Conservation (phyloP, 2,888 invertebrate genomes). For the Apantesis nais region DNA sequence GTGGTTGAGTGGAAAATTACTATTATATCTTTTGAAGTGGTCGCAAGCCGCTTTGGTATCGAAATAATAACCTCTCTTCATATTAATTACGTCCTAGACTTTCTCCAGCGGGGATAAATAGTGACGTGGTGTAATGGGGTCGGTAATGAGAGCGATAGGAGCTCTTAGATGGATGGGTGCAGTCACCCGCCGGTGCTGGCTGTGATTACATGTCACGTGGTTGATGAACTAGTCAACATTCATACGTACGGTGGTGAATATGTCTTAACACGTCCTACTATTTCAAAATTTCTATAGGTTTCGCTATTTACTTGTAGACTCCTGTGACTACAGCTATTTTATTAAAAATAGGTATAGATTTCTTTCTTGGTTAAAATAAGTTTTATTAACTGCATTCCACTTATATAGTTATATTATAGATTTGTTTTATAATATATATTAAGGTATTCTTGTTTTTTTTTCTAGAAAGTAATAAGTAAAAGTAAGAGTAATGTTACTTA, state of each 20-base stretch:
- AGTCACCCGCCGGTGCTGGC: slow-evolving; percentile 45
- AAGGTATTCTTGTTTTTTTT: neutral
- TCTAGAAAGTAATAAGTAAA: neutral
- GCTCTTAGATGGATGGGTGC: slow-evolving; percentile 68
- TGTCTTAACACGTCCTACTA: neutral
- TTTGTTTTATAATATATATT: no score
- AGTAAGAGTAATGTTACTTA: neutral
- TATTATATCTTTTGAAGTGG: slow-evolving; percentile 63
- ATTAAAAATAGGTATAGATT: neutral
- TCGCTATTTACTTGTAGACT: neutral
- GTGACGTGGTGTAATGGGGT: slow-evolving; percentile 64
- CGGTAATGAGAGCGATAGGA: slow-evolving; percentile 56
- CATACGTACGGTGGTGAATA: slow-evolving; percentile 20
- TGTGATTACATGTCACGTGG: slow-evolving; percentile 25
- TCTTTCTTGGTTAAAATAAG: no score
- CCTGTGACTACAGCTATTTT: neutral
- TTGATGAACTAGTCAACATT: slow-evolving; percentile 26
- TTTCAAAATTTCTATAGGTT: neutral
- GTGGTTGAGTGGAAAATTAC: slow-evolving; percentile 60
- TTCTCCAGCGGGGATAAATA: slow-evolving; percentile 74
- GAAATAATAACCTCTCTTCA: slow-evolving; percentile 79
- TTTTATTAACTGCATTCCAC: no score
- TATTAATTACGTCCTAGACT: slow-evolving; percentile 81
- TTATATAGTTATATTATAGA: no score
- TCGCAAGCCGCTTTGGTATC: slow-evolving; percentile 60